These are phyloP conservation scores for Labrus mixtus DNA, from an alignment of 2,113 vertebrate species.

Conservation along the genomic window DNA sequence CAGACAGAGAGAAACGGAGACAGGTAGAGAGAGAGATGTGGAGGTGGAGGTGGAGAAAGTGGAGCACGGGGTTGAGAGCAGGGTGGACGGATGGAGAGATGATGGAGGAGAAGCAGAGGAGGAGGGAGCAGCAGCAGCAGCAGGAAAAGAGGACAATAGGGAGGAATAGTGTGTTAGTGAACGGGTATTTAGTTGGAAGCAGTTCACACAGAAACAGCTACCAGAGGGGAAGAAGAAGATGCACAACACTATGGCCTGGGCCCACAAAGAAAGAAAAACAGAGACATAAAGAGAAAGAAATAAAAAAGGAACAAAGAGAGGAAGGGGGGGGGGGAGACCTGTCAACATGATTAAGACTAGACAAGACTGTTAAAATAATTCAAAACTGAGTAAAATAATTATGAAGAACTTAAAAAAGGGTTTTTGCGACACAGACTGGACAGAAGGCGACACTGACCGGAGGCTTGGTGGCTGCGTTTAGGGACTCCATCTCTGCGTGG, in stretches of 20 bases:
- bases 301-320: conserved; percentile 46
- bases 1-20: conserved; percentile 49
- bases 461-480: conserved; percentile 91
- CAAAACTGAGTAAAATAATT: conserved; percentile 34
- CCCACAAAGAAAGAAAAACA: conserved; percentile 58
- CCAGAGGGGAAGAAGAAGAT: conserved; percentile 77
- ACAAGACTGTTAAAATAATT: conserved; percentile 38
- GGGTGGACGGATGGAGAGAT: conserved; percentile 58
- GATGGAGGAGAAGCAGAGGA: conserved; percentile 74
- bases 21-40: conserved; percentile 52
- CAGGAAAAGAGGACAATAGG: conserved; percentile 77
- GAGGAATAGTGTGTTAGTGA: conserved; percentile 87
- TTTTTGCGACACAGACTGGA: not conserved
- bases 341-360: conserved; percentile 72
- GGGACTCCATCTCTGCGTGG: conserved; percentile 94
- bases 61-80: conserved; percentile 47
- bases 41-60: conserved; percentile 52
- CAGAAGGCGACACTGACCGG: conserved; percentile 82
- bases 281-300: conserved; percentile 39
- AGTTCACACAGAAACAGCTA: conserved; percentile 80
- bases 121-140: conserved; percentile 54
- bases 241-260: conserved; percentile 80
- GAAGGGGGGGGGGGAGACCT: conserved; percentile 69
- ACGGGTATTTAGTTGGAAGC: conserved; percentile 85
- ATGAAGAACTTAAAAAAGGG: conserved; percentile 4